phyloP scores from a whole-genome alignment of 2,888 invertebrate genomes.

The Panopea generosa region DNA sequence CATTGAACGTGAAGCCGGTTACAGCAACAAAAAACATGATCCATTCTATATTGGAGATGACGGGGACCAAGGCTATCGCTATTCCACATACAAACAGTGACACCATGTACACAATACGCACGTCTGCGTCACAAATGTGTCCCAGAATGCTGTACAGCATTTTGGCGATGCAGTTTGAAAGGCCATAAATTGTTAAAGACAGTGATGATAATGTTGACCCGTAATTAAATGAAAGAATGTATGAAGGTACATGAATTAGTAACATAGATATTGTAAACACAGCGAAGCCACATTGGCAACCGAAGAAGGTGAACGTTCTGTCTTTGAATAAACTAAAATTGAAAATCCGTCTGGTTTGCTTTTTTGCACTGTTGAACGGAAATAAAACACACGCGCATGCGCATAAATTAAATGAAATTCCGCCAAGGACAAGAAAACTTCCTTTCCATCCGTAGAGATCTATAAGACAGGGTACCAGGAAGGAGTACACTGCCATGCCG shows the following conservation, averaged over 20 bases:
- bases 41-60: constrained; percentile 25
- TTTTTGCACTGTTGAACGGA: constrained; percentile 1
- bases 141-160: constrained; percentile 26
- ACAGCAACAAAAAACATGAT: constrained; percentile 17
- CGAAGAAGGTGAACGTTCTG: constrained; percentile 17
- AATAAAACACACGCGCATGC: constrained; percentile 32
- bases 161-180: constrained; percentile 39
- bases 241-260: constrained; percentile 43
- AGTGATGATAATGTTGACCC: constrained; percentile 14
- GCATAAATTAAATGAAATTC: constrained; percentile 41
- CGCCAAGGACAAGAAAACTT: constrained; percentile 32
- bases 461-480: constrained; percentile 31
- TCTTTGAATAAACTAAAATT: constrained; percentile 21
- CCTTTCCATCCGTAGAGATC: constrained; percentile 24
- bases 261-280: constrained; percentile 40
- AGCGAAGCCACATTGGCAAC: constrained; percentile 26
- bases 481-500: constrained; percentile 42
- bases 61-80: constrained; percentile 17
- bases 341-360: neutral
- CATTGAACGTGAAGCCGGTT: constrained; percentile 28
- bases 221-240: constrained; percentile 27
- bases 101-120: constrained; percentile 22
- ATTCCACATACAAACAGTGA: constrained; percentile 26
- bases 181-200: constrained; percentile 32
- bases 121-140: constrained; percentile 25